phyloP scores from a whole-genome alignment of 2,113 vertebrate genomes.

The Microtus montanus region DNA sequence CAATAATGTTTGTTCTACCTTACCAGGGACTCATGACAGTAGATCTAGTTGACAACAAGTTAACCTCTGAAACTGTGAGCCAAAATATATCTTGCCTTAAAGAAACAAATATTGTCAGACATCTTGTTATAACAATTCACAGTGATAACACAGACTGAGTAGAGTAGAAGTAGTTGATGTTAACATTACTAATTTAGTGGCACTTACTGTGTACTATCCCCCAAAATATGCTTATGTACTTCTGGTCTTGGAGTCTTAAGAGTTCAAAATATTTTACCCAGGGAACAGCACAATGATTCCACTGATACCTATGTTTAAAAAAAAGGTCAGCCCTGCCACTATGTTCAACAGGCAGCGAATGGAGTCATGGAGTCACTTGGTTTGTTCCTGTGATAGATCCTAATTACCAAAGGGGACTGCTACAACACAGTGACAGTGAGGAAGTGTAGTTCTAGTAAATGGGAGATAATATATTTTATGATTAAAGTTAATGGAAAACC shows the following conservation, averaged over 20 bases:
- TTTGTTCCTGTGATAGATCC: background rate
- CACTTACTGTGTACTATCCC: background rate
- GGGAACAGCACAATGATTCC: background rate
- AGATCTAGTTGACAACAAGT: too few species aligned
- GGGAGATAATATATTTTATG: background rate
- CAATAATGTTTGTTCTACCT: background rate
- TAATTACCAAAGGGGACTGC: background rate
- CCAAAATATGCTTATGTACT: background rate
- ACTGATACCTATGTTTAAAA: background rate
- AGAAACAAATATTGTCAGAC: background rate
- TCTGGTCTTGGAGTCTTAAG: background rate
- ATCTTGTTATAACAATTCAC: background rate
- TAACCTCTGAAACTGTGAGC: background rate
- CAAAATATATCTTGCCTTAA: too few species aligned
- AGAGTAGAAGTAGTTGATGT: background rate
- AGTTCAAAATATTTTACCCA: background rate
- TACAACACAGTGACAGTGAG: background rate
- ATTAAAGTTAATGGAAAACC: background rate
- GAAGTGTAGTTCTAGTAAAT: background rate
- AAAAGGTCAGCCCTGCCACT: background rate
- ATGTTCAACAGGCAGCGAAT: background rate
- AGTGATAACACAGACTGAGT: background rate
- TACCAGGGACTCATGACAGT: background rate
- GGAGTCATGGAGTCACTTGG: background rate
- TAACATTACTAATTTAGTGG: background rate